A percentile compares a stretch with the other conserved stretches of the same genome.
These are phyloP conservation scores for Contarinia nasturtii DNA, from an alignment of 1,140 invertebrate genomes.

Conservation along the genomic window DNA sequence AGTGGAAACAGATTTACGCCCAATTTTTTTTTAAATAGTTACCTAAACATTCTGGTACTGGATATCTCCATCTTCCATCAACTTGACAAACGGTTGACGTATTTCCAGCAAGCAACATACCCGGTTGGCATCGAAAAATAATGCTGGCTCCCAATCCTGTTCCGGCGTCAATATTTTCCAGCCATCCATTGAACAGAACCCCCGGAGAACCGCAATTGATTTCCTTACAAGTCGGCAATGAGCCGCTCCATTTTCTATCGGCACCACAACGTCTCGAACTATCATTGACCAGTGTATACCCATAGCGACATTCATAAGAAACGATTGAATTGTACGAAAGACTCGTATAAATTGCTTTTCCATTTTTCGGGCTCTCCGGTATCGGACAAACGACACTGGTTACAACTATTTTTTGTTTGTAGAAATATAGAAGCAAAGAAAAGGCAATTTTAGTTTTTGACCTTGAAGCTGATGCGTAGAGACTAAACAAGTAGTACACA, in stretches of 20 bases:
- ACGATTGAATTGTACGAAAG: slow-evolving; percentile 85
- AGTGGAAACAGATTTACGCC: neutral
- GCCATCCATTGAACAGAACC: slow-evolving; percentile 81
- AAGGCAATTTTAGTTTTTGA: neutral
- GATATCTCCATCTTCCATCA: slow-evolving; percentile 84
- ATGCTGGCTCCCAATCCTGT: slow-evolving; percentile 78
- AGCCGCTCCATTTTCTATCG: slow-evolving; percentile 80
- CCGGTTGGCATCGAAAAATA: slow-evolving; percentile 83
- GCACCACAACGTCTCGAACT: slow-evolving; percentile 72
- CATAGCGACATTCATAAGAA: slow-evolving; percentile 82
- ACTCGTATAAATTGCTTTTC: slow-evolving; percentile 79
- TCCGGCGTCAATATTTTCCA: slow-evolving; percentile 78
- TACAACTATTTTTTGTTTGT: slow-evolving; percentile 37
- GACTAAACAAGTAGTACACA: too few species aligned
- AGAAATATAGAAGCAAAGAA: neutral
- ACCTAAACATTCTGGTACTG: slow-evolving; percentile 65
- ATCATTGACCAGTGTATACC: slow-evolving; percentile 74
- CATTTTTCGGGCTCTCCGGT: slow-evolving; percentile 74
- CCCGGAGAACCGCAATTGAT: slow-evolving; percentile 88
- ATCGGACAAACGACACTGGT: slow-evolving; percentile 76
- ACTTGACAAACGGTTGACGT: slow-evolving; percentile 78
- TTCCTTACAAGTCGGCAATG: slow-evolving; percentile 75
- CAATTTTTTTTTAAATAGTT: too few species aligned
- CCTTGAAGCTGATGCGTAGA: too few species aligned
- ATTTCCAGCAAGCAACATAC: slow-evolving; percentile 79